A percentile compares a stretch with the other conserved stretches of the same genome.
phyloP scores from a whole-genome alignment of 2,888 invertebrate species.

The Glyphotaelius pellucidus region DNA sequence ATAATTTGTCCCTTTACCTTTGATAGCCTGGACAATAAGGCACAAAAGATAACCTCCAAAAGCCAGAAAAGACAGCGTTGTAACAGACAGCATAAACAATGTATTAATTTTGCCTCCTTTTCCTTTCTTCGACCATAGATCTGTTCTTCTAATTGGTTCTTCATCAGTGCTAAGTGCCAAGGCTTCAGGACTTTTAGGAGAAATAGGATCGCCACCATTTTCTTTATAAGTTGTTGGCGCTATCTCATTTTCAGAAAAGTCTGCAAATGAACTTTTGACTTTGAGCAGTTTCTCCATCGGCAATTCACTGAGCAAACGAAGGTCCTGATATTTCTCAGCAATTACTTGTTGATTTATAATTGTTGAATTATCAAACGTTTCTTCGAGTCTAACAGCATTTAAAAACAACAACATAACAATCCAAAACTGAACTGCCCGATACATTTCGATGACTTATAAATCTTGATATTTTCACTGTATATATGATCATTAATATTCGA shows the following conservation, averaged over 20 bases:
- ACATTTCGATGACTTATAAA: background rate
- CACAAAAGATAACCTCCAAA: conserved; percentile 91
- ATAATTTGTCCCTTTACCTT: conserved; percentile 77
- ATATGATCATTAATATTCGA: background rate
- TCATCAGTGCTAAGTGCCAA: conserved; percentile 69
- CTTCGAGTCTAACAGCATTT: background rate
- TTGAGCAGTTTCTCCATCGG: conserved; percentile 83
- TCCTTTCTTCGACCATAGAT: conserved; percentile 71
- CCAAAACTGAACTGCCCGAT: background rate
- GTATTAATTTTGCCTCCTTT: conserved; percentile 83
- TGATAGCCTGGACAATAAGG: conserved; percentile 86
- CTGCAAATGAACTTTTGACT: conserved; percentile 76
- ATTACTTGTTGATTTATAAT: background rate
- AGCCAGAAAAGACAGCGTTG: conserved; percentile 88
- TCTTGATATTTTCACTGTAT: background rate
- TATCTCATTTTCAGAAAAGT: conserved; percentile 67
- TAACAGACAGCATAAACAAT: conserved; percentile 87
- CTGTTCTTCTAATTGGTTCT: conserved; percentile 72
- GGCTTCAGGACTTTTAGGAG: conserved; percentile 51
- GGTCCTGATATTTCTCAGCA: conserved; percentile 54
- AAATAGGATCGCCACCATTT: background rate
- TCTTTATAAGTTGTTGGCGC: conserved; percentile 19
- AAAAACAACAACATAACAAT: background rate
- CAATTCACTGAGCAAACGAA: conserved; percentile 81
- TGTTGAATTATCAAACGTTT: background rate